Evolutionary conservation across 2,113 vertebrate genomes (phyloP), one percentile per base, ranked within the genome.

Genomic region (Phodopus roborovskii): DNA sequence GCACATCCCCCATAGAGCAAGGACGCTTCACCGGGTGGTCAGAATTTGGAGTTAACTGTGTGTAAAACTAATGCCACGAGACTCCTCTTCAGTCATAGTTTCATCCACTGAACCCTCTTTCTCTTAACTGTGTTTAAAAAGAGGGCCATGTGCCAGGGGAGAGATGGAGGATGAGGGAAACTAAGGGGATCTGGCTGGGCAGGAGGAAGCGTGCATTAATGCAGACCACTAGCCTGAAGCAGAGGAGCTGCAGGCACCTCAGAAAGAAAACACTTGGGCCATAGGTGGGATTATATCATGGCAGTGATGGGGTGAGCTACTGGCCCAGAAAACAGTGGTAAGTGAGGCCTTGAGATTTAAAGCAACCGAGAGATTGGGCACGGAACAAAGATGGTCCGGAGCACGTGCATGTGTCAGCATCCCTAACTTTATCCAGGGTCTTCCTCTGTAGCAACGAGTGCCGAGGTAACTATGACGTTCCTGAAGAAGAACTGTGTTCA

Each of bases 361-460:
- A 56, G 11, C n/a, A 24, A 58, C 11, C 0, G 50, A 70, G 19
- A 20, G 36, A 0, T 60, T 42, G 7, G 19, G 24, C 39, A 10
- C 42, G 3, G 8, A 58, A 39, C 22, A 20, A 11, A 1, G 28
- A 12, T 39, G 28, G 22, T 33, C 16, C 36, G 8, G 56, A 42
- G 1, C 7, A 36, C 7, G 4, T 7, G 4, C 0, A 0, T 48
- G 36, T 4, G n/a, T 28, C 9, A 62, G 4, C 4, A 45, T 56
- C 8, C 30, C 39, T 11, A 75, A 39, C 9, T 0, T 68, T 50
- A 5, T 11, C 30, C 26, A 48, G 48, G 1, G 70, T 6, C 1
- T 0, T 74, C 15, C 26, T 53, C 9, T 48, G 13, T 56, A 42
- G 45, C 11, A 48, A 68, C 39, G 19, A 66, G 28, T 13, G 62